A percentile compares a stretch with the other conserved stretches of the same genome.
Conservation (phyloP, 2,113 vertebrate genomes). For the Epinephelus moara region DNA sequence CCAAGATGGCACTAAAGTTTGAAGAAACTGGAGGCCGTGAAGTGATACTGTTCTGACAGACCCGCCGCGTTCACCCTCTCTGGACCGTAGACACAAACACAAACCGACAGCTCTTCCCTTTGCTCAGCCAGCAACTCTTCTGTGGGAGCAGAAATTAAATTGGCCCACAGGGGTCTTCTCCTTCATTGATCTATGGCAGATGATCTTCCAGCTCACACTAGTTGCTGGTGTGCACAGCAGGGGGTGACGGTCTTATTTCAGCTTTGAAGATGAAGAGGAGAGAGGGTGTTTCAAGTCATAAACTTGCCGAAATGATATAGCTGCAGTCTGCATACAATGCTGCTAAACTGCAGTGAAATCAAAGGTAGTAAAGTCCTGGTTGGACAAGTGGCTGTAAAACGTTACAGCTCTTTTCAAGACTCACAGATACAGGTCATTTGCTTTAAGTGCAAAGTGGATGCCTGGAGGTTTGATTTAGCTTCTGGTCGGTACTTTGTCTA, state of each 20-base stretch:
- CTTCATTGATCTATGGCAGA: conserved; percentile 36
- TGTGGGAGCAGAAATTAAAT: conserved; percentile 18
- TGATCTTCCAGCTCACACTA: neutral
- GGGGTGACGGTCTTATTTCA: conserved; percentile 28
- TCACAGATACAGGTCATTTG: neutral
- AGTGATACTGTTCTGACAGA: conserved; percentile 68
- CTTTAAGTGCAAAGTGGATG: neutral
- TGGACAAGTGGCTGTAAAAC: conserved; percentile 34
- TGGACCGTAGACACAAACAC: conserved; percentile 5
- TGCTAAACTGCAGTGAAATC: conserved; percentile 2
- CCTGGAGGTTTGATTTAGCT: neutral
- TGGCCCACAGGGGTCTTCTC: conserved; percentile 14
- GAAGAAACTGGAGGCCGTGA: neutral
- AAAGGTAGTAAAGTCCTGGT: conserved; percentile 20
- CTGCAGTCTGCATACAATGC: neutral
- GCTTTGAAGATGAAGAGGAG: conserved; percentile 29
- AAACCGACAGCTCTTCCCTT: conserved; percentile 24
- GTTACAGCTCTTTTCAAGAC: neutral
- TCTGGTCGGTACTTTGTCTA: neutral
- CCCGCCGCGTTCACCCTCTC: neutral
- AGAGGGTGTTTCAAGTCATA: conserved; percentile 3
- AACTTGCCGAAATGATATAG: conserved; percentile 5
- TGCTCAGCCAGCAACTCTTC: conserved; percentile 5
- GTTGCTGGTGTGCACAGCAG: neutral
- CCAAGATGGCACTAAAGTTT: conserved; percentile 61